phyloP scores from a whole-genome alignment of 2,797 vertebrate genomes.

The Heliangelus exortis region DNA sequence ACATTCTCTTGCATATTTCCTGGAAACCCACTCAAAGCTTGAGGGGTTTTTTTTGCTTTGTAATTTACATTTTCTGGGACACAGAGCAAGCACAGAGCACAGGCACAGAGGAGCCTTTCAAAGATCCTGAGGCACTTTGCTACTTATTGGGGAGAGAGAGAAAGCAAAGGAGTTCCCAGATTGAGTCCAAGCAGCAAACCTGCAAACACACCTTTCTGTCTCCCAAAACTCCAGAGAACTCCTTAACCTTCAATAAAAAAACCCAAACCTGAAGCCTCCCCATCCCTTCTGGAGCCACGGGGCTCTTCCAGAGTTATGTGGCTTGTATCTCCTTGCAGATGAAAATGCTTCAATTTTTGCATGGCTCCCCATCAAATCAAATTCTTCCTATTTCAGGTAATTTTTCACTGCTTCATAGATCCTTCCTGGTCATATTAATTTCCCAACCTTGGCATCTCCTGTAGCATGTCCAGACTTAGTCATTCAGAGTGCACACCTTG shows the following conservation, averaged over 20 bases:
- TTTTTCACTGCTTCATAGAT: not conserved
- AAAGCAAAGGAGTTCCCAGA: not conserved
- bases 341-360: not conserved
- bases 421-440: not conserved
- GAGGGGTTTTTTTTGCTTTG: not conserved
- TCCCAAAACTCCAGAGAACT: not conserved
- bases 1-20: not conserved
- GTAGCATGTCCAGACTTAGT: not conserved
- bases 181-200: not conserved
- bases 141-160: not conserved
- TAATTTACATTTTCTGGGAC: not conserved
- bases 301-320: not conserved
- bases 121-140: not conserved
- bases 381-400: not conserved
- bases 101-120: not conserved
- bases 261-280: not conserved
- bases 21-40: not conserved
- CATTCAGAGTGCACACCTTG: rapidly evolving
- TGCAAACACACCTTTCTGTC: not conserved
- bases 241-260: not conserved
- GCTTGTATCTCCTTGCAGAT: not conserved
- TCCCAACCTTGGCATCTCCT: not conserved
- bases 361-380: not conserved
- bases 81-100: not conserved
- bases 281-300: not conserved